Evolutionary conservation across 2,113 vertebrate genomes (phyloP), one percentile per base, ranked within the genome.

Genomic region (Rhabdornis inornatus): DNA sequence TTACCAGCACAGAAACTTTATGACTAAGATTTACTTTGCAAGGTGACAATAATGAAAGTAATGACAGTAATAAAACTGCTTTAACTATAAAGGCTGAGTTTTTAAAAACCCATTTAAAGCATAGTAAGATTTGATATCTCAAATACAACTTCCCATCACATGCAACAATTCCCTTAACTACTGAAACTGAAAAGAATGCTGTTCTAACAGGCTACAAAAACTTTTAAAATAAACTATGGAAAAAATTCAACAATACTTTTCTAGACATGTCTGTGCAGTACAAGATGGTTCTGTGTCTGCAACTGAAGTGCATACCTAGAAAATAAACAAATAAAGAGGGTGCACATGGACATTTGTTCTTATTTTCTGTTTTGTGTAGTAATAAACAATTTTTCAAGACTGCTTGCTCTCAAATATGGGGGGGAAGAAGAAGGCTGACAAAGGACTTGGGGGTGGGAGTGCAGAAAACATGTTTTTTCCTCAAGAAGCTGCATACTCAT

Each of bases 201-300:
- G 1, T 59, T 90, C 68, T 40, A 52, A 66, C 37, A 80, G 22
- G 64, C 60, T 88, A 69, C 21, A 88, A 44, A 90, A 79, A 12
- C 31, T 65, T 65, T 60, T 7, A 53, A 0, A 28, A 75, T 61
- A 87, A 95, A 92, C 76, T 80, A 91, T 50, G 45, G 74, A 79
- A 94, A 92, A 47, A 84, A 95, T 72, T 89, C 35, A 83, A 82
- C 50, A 30, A 79, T 47, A 83, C 59, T 87, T 78, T 89, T 97
- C 83, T 61, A 84, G 87, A 82, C 81, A 87, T 84, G 87, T 82
- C 81, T 95, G 83, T 86, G 56, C 87, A 87, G 27, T 71, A 55
- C 59, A 50, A 85, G 57, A 85, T 49, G 83, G 44, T 68, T 86
- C 80, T 4, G 2, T 52, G 45, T 83, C 74, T 76, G 69, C 39